Evolutionary conservation across 2,113 vertebrate species (phyloP).

Genomic region (Pipa parva): DNA sequence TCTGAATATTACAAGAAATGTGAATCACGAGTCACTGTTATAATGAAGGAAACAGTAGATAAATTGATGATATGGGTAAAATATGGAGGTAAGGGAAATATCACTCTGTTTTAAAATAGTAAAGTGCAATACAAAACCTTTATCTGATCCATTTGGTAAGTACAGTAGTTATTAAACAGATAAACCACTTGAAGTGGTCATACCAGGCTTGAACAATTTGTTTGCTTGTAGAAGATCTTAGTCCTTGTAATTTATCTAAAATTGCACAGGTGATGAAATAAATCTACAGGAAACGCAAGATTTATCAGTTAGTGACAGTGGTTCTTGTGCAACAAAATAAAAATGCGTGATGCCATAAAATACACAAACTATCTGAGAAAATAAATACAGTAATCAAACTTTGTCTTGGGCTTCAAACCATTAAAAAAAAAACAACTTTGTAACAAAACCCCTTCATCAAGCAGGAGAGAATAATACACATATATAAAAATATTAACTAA

Average conservation of each 20-base stretch:
- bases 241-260: slow-evolving; percentile 2
- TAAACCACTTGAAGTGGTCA: too few species aligned
- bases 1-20: too few species aligned
- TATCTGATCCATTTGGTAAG: background rate
- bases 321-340: slow-evolving; percentile 8
- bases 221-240: background rate
- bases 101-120: background rate
- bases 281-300: too few species aligned
- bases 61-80: too few species aligned
- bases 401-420: slow-evolving; percentile 59
- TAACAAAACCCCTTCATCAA: slow-evolving; percentile 71
- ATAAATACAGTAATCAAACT: slow-evolving; percentile 67
- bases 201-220: too few species aligned
- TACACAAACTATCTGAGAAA: too few species aligned
- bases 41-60: too few species aligned
- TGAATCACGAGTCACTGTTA: too few species aligned
- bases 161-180: slow-evolving; percentile 11
- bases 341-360: slow-evolving; percentile 56
- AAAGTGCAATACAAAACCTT: background rate
- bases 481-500: slow-evolving; percentile 28
- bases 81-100: background rate
- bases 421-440: slow-evolving; percentile 55
- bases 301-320: background rate
- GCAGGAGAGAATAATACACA: slow-evolving; percentile 64
- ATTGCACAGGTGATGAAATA: background rate